Percentiles rank a stretch among this genome's conserved stretches.
These are phyloP conservation scores for Borostomias antarcticus DNA, from an alignment of 2,797 vertebrate genomes.

Conservation along the genomic window DNA sequence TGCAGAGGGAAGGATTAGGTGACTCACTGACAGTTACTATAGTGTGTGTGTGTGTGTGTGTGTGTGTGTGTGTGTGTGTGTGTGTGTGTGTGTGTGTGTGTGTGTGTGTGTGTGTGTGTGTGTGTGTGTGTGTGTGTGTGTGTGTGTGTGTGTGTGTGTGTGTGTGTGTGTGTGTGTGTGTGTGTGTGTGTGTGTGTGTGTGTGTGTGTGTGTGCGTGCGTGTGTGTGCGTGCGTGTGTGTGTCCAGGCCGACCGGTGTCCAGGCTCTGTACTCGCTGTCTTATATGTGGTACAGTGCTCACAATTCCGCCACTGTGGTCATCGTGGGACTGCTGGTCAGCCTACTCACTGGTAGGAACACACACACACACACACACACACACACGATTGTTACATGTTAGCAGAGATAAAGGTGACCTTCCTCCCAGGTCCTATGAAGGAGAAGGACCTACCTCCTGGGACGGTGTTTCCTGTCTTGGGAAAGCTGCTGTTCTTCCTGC, in stretches of 20 bases:
- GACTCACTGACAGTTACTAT: neutral
- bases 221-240: neutral
- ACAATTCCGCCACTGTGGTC: constrained; percentile 92
- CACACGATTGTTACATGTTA: neutral
- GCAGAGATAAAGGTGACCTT: neutral
- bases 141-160: neutral
- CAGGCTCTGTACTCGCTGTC: constrained; percentile 88
- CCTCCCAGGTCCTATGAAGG: constrained; percentile 77
- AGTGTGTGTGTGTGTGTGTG: no score
- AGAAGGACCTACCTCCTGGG: constrained; percentile 79
- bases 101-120: no score
- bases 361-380: constrained; percentile 1
- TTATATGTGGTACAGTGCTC: constrained; percentile 97
- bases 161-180: neutral
- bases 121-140: constrained; percentile 9
- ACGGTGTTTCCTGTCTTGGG: constrained; percentile 88
- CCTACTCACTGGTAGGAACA: constrained; percentile 84
- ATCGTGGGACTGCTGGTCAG: constrained; percentile 91
- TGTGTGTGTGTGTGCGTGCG: constrained; percentile 11
- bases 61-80: no score
- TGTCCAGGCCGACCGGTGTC: constrained; percentile 79
- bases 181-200: neutral
- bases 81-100: no score
- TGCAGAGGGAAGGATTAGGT: no score
- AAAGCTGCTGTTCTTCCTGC: constrained; percentile 84